These are phyloP conservation scores for Eublepharis macularius DNA, from an alignment of 2,113 vertebrate species.

Conservation along the genomic window DNA sequence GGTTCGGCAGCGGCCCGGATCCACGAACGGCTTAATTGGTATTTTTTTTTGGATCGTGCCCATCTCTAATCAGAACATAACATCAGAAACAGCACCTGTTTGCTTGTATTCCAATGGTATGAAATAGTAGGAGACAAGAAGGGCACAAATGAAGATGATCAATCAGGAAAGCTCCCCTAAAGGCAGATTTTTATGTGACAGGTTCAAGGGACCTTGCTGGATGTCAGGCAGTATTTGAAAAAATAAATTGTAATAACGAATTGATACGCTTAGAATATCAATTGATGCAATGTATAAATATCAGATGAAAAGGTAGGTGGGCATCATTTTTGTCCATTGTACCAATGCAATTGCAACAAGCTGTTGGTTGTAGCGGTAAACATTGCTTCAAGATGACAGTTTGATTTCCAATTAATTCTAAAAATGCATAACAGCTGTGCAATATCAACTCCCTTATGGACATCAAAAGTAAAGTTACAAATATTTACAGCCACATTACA, in stretches of 20 bases:
- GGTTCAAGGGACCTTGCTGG: background rate
- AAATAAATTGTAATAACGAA: background rate
- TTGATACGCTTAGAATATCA: background rate
- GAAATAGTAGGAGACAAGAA: background rate
- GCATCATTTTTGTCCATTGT: background rate
- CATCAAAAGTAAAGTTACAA: constrained; percentile 48
- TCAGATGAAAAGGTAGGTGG: background rate
- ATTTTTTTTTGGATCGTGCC: no score
- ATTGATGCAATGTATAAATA: background rate
- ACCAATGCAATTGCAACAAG: background rate
- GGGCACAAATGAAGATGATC: background rate
- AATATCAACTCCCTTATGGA: constrained; percentile 39
- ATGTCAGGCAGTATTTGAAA: background rate
- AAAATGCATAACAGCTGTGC: background rate
- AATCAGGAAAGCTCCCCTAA: no score
- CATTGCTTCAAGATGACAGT: constrained; percentile 37
- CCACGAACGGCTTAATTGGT: no score
- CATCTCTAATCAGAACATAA: no score
- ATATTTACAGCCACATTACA: constrained; percentile 42
- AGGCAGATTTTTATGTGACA: background rate
- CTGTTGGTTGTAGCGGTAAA: constrained; percentile 23
- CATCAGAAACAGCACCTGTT: no score
- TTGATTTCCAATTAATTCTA: constrained; percentile 28
- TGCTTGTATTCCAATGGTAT: background rate
- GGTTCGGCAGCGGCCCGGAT: no score